phyloP scores from a whole-genome alignment of 2,113 vertebrate species.

The Gasterosteus nipponicus region DNA sequence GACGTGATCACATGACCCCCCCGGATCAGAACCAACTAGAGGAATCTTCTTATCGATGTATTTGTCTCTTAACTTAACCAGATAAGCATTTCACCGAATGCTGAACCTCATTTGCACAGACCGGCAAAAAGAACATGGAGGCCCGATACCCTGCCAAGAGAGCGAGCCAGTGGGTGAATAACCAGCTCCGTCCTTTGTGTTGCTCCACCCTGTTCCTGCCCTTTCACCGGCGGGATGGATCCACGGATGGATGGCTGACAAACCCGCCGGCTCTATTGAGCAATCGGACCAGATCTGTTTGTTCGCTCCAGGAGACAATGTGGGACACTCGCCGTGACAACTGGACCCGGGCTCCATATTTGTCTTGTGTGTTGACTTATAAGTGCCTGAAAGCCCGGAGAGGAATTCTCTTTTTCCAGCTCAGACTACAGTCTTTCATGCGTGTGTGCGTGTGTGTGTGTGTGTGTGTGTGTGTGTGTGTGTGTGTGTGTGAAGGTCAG shows the following conservation, averaged over 20 bases:
- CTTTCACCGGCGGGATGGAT: slow-evolving; percentile 46
- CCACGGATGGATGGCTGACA: slow-evolving; percentile 64
- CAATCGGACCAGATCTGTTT: slow-evolving; percentile 80
- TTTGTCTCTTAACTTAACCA: too few relatives aligned
- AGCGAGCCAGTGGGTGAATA: too few relatives aligned
- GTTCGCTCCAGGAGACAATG: slow-evolving; percentile 70
- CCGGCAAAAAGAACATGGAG: too few relatives aligned
- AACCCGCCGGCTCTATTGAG: slow-evolving; percentile 74
- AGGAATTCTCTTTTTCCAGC: slow-evolving; percentile 71
- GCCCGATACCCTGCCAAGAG: too few relatives aligned
- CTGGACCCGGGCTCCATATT: slow-evolving; percentile 63
- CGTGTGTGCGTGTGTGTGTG: slow-evolving; percentile 42
- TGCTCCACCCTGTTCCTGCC: neutral
- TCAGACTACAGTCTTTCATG: slow-evolving; percentile 52
- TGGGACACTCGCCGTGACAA: slow-evolving; percentile 68
- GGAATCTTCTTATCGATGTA: too few relatives aligned
- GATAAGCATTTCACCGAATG: too few relatives aligned
- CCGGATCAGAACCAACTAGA: too few relatives aligned
- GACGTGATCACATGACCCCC: too few relatives aligned
- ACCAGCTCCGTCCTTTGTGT: neutral
- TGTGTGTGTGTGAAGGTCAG: too few relatives aligned
- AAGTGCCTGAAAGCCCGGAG: slow-evolving; percentile 56
- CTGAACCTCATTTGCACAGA: too few relatives aligned
- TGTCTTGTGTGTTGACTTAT: slow-evolving; percentile 82
- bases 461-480: too few relatives aligned